A percentile compares a stretch with the other conserved stretches of the same genome.
Conservation (phyloP, 2,797 vertebrate genomes). For the Alcedo atthis region DNA sequence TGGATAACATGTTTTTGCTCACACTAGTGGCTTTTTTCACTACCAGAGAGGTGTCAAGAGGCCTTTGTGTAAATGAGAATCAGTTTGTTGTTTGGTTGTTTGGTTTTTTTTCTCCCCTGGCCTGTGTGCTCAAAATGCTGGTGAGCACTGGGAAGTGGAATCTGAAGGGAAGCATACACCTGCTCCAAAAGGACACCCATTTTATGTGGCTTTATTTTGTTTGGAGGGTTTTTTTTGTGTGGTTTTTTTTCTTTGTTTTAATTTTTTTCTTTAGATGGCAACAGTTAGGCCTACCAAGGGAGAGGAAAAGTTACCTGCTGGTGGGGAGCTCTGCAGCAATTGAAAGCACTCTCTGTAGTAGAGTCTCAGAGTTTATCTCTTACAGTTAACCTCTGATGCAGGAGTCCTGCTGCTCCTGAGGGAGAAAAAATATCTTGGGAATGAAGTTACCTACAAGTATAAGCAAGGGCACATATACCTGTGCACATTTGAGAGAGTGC, state of each 20-base stretch:
- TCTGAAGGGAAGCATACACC: not conserved
- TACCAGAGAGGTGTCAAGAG: not conserved
- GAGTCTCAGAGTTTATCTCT: constrained; percentile 41
- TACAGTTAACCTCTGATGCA: constrained; percentile 12
- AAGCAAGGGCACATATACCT: fast-evolving
- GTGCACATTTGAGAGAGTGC: not conserved
- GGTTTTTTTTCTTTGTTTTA: not conserved
- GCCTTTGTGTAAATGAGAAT: not conserved
- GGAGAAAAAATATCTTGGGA: constrained; percentile 28
- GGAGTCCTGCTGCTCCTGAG: constrained; percentile 21
- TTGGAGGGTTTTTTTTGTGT: too few relatives aligned
- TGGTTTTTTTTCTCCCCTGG: not conserved
- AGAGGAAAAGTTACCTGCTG: not conserved
- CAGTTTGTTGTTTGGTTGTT: not conserved
- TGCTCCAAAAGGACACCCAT: not conserved
- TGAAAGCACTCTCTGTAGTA: not conserved
- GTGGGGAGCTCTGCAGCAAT: not conserved
- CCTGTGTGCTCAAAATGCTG: not conserved
- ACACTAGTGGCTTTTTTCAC: not conserved
- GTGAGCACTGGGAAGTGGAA: not conserved
- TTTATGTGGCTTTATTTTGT: not conserved
- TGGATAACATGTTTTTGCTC: not conserved
- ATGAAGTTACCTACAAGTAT: constrained; percentile 34
- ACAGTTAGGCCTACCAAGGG: not conserved
- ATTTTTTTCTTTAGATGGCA: not conserved